These are phyloP conservation scores for Cantharis rufa DNA, from an alignment of 2,888 invertebrate species.

Conservation along the genomic window DNA sequence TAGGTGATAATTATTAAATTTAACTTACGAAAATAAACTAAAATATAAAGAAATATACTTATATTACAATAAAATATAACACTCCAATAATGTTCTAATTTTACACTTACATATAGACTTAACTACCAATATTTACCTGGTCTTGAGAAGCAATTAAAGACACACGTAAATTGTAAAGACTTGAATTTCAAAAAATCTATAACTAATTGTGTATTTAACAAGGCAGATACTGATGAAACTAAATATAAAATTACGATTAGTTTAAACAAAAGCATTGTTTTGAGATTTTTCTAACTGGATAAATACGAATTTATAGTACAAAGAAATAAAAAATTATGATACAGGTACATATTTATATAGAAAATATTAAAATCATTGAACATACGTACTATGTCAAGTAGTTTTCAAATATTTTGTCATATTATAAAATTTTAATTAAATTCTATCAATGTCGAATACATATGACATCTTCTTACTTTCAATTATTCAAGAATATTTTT, in stretches of 20 bases:
- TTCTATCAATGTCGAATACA: not conserved
- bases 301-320: not conserved
- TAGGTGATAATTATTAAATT: no score
- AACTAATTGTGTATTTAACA: not conserved
- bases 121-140: not conserved
- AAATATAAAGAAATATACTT: no score
- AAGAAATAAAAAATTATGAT: not conserved
- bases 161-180: not conserved
- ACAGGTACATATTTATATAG: no score
- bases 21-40: no score
- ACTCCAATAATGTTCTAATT: no score
- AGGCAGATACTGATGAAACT: not conserved
- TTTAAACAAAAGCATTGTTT: not conserved
- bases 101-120: no score
- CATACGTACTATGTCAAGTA: not conserved
- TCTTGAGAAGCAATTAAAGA: not conserved
- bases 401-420: not conserved
- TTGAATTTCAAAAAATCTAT: not conserved
- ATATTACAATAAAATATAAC: no score
- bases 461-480: not conserved
- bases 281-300: not conserved
- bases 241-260: not conserved
- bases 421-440: not conserved
- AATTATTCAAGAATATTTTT: not conserved
- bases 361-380: no score